phyloP scores from a whole-genome alignment of 1,140 invertebrate genomes.

The Caenorhabditis tropicalis region DNA sequence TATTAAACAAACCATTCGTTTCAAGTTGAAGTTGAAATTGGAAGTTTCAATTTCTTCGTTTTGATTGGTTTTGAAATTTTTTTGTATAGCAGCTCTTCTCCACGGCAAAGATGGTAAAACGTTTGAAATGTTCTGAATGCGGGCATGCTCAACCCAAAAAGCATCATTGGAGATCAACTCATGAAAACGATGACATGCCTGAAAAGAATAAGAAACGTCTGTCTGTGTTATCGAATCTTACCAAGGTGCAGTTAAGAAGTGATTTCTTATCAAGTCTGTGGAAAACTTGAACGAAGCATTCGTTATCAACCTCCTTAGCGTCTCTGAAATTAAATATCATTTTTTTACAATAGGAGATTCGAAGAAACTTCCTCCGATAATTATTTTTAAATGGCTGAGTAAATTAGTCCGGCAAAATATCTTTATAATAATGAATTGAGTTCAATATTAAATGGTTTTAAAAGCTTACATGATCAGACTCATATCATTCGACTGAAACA shows the following conservation, averaged over 20 bases:
- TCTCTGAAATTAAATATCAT: background rate
- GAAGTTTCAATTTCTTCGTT: background rate
- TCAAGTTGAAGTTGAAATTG: background rate
- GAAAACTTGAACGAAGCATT: background rate
- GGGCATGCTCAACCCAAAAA: background rate
- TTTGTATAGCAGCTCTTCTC: conserved; percentile 1
- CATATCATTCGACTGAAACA: background rate
- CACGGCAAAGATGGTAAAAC: background rate
- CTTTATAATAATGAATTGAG: no score
- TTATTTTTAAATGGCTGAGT: no score
- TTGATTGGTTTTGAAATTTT: background rate
- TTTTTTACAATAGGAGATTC: background rate
- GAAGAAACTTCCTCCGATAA: background rate
- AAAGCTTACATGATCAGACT: background rate
- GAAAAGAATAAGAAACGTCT: background rate
- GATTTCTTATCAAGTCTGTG: background rate
- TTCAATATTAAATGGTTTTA: no score
- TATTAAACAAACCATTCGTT: background rate
- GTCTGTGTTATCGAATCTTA: background rate
- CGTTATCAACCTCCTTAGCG: background rate
- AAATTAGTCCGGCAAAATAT: no score
- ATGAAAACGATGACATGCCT: background rate
- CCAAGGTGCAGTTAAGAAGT: background rate
- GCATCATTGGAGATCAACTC: background rate
- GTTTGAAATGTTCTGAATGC: background rate